Conservation (phyloP, 2,113 vertebrate genomes). For the Chrysochloris asiatica region DNA sequence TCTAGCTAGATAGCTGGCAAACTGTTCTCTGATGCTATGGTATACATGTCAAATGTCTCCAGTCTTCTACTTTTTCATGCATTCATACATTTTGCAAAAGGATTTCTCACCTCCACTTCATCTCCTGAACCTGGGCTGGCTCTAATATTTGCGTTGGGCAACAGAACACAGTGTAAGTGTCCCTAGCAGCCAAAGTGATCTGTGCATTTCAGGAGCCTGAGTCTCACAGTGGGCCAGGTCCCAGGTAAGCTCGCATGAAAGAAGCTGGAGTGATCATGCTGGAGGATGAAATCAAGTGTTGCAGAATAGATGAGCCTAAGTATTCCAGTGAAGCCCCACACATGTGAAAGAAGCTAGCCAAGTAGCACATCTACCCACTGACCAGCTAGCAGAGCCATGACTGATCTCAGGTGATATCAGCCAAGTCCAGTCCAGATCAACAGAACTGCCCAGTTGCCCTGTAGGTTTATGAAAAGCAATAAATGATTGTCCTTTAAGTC, state of each 20-base stretch:
- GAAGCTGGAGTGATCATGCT: not conserved
- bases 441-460: not conserved
- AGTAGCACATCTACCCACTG: not conserved
- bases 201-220: too few relatives aligned
- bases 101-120: not conserved
- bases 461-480: not conserved
- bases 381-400: not conserved
- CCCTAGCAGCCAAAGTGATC: too few relatives aligned
- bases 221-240: not conserved
- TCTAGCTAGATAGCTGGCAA: too few relatives aligned
- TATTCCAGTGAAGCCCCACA: not conserved
- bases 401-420: not conserved
- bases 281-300: not conserved
- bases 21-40: too few relatives aligned
- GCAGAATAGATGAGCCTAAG: not conserved
- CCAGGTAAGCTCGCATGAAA: not conserved
- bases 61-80: not conserved
- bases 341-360: not conserved
- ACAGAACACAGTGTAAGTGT: not conserved
- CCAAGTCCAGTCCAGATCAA: not conserved
- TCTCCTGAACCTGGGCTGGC: not conserved
- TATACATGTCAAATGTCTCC: too few relatives aligned
- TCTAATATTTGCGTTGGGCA: not conserved
- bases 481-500: not conserved
- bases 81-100: not conserved